Evolutionary conservation across 2,113 vertebrate genomes (phyloP), one percentile per base, ranked within the genome.

Genomic region (Microtus richardsoni): DNA sequence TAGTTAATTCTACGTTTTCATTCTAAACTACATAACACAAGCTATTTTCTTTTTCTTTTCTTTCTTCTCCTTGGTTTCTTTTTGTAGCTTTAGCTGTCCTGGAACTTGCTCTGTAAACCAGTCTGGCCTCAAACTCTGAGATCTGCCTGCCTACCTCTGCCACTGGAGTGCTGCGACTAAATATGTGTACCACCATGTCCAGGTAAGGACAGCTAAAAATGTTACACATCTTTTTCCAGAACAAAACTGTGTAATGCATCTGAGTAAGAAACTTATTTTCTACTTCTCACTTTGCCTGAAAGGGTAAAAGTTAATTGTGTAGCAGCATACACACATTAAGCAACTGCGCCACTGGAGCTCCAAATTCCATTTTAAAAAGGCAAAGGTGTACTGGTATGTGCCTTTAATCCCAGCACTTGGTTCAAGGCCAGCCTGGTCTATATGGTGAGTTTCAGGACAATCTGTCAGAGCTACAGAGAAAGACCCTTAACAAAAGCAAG

Each of bases 181-280:
- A 17, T 8, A 30, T 33, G 28, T 49, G 28, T 52, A 30, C 28
- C 14, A 75, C 41, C 74, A 77, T 3, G 33, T 47, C 28, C 77
- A 78, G 16, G 24, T 10, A 91, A 70, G 19, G 62, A 79, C 3
- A 83, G 19, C 24, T 71, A 89, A 93, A 89, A 89, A 84, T 36
- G 60, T 54, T 41, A 77, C 80, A 77, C 5, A 8, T 84, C 2
- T 86, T 16, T 95, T 64, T 91, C 10, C 88, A 44, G 74, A 83
- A 83, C 24, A 93, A 96, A 95, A 79, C 54, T 70, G 28, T 58
- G 6, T 26, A 44, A 24, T 39, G 52, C 44, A 94, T 78, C 83
- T 96, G 88, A 93, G 93, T 2, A 89, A 66, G 4, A 75, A 19
- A 60, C 10, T 96, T 39, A 91, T 92, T 87, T 80, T 80, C n/a